Evolutionary conservation across 2,888 invertebrate genomes (phyloP).

Genomic region (Caenorhabditis sp.): DNA sequence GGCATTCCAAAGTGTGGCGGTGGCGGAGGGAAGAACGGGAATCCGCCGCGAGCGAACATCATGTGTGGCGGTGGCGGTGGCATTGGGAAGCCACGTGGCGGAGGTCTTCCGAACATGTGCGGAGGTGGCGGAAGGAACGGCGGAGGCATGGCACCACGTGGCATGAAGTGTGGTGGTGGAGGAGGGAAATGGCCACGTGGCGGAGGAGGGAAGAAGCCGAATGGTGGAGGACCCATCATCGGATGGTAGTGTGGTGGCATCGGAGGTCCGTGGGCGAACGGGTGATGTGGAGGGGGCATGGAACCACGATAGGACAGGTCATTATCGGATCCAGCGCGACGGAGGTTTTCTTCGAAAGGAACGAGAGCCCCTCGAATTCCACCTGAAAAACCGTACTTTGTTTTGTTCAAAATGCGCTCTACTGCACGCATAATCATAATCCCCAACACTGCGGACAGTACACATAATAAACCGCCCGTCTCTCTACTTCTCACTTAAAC

Average conservation of each 20-base stretch:
- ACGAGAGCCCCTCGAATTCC: slow-evolving; percentile 62
- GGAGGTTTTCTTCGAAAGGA: slow-evolving; percentile 64
- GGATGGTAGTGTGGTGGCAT: slow-evolving; percentile 41
- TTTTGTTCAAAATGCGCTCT: too few relatives aligned
- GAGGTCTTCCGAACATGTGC: slow-evolving; percentile 47
- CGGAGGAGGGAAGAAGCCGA: slow-evolving; percentile 66
- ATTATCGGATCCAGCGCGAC: slow-evolving; percentile 68
- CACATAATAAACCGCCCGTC: background rate
- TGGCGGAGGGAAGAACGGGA: slow-evolving; percentile 57
- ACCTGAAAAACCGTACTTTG: slow-evolving; percentile 45
- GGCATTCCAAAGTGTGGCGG: slow-evolving; percentile 56
- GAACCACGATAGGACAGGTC: slow-evolving; percentile 56
- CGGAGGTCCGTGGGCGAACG: slow-evolving; percentile 12
- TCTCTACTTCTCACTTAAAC: background rate
- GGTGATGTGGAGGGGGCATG: slow-evolving; percentile 41
- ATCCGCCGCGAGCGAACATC: slow-evolving; percentile 49
- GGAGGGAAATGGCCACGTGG: slow-evolving; percentile 45
- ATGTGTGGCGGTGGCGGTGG: slow-evolving; percentile 64
- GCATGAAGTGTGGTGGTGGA: slow-evolving; percentile 65
- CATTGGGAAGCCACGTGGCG: slow-evolving; percentile 68
- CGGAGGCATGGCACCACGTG: slow-evolving; percentile 36
- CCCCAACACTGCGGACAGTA: too few relatives aligned
- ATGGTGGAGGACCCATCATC: slow-evolving; percentile 53
- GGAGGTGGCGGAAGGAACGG: slow-evolving; percentile 70
- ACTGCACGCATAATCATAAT: too few relatives aligned